Percentiles rank a stretch among this genome's conserved stretches.
These are phyloP conservation scores for Brachionus calyciflorus DNA, from an alignment of 1,140 invertebrate species.

Conservation along the genomic window DNA sequence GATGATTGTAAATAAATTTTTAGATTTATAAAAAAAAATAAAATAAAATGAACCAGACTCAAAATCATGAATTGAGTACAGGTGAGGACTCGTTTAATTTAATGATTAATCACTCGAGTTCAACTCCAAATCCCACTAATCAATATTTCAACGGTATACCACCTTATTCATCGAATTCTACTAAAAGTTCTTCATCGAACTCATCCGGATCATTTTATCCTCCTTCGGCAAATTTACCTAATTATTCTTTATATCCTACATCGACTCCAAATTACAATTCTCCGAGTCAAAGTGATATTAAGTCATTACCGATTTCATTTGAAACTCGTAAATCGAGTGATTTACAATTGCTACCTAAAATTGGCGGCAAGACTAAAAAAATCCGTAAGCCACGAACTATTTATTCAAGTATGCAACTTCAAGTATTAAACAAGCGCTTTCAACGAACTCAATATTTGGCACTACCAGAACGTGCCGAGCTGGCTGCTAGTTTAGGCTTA, in stretches of 20 bases:
- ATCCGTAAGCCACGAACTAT: slow-evolving; percentile 49
- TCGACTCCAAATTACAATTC: not conserved
- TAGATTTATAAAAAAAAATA: not conserved
- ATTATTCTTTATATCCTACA: not conserved
- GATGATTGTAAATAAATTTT: too few relatives aligned
- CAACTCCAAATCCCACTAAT: not conserved
- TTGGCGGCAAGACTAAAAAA: slow-evolving; percentile 44
- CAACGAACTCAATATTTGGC: slow-evolving; percentile 93
- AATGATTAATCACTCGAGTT: not conserved
- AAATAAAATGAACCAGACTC: not conserved
- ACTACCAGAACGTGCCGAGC: slow-evolving; percentile 86
- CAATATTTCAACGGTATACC: slow-evolving; percentile 1
- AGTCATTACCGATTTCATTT: not conserved
- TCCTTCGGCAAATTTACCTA: too few relatives aligned
- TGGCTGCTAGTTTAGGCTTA: slow-evolving; percentile 81
- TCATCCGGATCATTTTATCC: not conserved
- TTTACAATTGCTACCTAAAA: not conserved
- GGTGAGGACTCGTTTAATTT: not conserved
- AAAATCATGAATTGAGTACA: slow-evolving; percentile 17
- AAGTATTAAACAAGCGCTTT: slow-evolving; percentile 68
- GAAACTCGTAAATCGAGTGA: not conserved
- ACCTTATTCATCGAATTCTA: slow-evolving; percentile 3
- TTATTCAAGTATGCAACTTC: slow-evolving; percentile 51
- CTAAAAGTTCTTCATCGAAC: not conserved
- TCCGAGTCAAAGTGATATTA: not conserved